Percentiles rank a stretch among this genome's conserved stretches.
phyloP scores from a whole-genome alignment of 2,888 invertebrate genomes.

The Cantharis rustica region DNA sequence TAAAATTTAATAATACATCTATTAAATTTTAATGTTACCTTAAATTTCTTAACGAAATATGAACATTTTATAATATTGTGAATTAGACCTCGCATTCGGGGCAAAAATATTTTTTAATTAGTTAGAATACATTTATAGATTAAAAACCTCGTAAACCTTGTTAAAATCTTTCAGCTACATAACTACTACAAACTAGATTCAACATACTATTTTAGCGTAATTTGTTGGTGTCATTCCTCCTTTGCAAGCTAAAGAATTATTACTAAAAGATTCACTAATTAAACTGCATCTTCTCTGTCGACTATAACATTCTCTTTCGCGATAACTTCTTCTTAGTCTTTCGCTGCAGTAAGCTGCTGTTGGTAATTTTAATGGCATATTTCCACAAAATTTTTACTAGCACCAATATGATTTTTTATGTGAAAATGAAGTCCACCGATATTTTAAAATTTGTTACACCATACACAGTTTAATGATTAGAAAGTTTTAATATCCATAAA shows the following conservation, averaged over 20 bases:
- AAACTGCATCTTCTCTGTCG: constrained; percentile 56
- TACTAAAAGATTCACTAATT: constrained; percentile 24
- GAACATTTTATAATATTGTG: no score
- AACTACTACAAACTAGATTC: not conserved
- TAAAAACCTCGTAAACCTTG: not conserved
- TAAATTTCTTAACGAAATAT: no score
- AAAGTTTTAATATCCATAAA: not conserved
- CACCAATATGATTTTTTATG: not conserved
- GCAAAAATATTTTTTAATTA: not conserved
- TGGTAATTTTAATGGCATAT: constrained; percentile 64
- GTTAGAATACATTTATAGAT: not conserved
- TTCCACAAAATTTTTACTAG: not conserved
- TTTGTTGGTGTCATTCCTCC: constrained; percentile 31
- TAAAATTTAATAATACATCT: no score
- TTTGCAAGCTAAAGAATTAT: constrained; percentile 26
- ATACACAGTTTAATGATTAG: not conserved
- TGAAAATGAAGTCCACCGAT: not conserved
- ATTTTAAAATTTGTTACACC: not conserved
- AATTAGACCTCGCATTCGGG: no score
- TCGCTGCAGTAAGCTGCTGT: constrained; percentile 61
- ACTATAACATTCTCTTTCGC: constrained; percentile 45
- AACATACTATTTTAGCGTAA: constrained; percentile 11
- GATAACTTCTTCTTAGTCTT: constrained; percentile 37
- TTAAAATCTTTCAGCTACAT: not conserved
- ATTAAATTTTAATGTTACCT: no score